phyloP scores from a whole-genome alignment of 2,113 vertebrate species.

The Mesoclemmys tuberculata region DNA sequence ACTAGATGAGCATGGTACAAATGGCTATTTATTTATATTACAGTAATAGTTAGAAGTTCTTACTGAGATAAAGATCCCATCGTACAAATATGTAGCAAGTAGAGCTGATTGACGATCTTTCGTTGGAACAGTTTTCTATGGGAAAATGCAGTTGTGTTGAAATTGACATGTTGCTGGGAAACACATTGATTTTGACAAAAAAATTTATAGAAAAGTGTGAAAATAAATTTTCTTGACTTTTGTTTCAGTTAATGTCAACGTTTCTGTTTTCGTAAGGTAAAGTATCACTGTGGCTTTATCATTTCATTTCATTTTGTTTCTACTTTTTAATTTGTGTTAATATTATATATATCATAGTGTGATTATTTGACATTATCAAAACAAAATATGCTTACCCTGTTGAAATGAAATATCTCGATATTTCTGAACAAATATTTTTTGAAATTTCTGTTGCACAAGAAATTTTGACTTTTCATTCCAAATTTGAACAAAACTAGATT shows the following conservation, averaged over 20 bases:
- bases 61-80: neutral
- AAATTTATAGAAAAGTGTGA: neutral
- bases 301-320: neutral
- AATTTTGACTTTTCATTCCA: neutral
- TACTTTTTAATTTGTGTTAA: neutral
- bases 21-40: accelerated
- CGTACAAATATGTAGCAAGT: neutral
- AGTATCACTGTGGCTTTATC: neutral
- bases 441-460: neutral
- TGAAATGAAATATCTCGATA: neutral
- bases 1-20: accelerated
- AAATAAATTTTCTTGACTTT: neutral
- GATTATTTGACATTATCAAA: neutral
- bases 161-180: neutral
- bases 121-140: neutral
- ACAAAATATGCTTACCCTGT: neutral
- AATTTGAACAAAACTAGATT: neutral
- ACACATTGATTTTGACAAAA: neutral
- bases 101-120: neutral
- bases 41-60: neutral
- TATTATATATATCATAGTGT: neutral
- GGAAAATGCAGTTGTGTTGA: neutral
- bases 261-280: neutral
- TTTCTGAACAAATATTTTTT: neutral
- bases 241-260: neutral